Evolutionary conservation across 2,888 invertebrate genomes (phyloP).

Genomic region (Apamea sordens): DNA sequence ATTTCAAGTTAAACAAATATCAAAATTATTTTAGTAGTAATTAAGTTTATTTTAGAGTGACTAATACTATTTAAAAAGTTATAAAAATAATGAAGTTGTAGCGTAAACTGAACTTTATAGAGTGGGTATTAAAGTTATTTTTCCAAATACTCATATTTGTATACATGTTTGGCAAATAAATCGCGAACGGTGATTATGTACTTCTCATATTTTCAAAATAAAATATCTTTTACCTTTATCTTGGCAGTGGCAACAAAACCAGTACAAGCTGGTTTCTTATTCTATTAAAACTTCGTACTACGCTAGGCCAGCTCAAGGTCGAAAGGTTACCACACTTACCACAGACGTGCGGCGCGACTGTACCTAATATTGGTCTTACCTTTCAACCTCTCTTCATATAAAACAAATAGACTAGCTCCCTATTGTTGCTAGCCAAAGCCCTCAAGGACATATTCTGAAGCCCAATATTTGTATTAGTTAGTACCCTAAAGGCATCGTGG

Average conservation of each 20-base stretch:
- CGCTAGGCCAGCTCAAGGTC: background rate
- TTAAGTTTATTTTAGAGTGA: no score
- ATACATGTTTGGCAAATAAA: no score
- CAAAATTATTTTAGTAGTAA: no score
- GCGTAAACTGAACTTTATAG: no score
- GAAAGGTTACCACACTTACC: background rate
- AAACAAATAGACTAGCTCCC: background rate
- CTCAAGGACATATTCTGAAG: background rate
- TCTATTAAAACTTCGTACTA: background rate
- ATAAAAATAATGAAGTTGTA: no score
- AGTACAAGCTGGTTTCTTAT: background rate
- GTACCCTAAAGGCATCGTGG: constrained; percentile 19
- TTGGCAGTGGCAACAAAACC: background rate
- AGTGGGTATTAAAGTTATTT: no score
- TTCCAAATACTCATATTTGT: no score
- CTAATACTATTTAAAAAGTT: no score
- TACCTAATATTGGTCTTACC: background rate
- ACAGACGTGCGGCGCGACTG: background rate
- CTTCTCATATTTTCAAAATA: background rate
- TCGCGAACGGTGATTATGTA: no score
- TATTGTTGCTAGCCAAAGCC: background rate
- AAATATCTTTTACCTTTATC: background rate
- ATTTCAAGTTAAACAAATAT: no score
- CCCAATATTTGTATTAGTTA: constrained; percentile 24
- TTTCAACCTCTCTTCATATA: background rate